phyloP scores from a whole-genome alignment of 2,113 vertebrate genomes.

The Nothoprocta pentlandii region DNA sequence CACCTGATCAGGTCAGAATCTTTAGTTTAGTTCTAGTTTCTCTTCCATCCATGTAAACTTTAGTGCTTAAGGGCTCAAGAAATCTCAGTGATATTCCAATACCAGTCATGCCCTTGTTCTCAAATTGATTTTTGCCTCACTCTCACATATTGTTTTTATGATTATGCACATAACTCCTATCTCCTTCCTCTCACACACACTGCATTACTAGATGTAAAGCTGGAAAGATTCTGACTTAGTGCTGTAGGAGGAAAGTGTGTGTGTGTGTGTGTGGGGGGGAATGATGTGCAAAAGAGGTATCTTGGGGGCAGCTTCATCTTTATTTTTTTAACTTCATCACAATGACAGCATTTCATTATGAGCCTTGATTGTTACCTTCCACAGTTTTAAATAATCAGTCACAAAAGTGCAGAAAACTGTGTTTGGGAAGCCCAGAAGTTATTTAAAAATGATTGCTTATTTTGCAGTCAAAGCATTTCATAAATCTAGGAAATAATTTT shows the following conservation, averaged over 20 bases:
- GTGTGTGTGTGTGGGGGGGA: neutral
- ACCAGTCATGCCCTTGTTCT: conserved; percentile 61
- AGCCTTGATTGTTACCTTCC: conserved; percentile 40
- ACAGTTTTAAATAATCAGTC: conserved; percentile 40
- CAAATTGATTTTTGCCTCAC: conserved; percentile 57
- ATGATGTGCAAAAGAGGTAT: neutral
- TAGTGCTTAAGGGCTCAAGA: conserved; percentile 36
- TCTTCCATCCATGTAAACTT: conserved; percentile 36
- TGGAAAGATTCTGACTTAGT: conserved; percentile 18
- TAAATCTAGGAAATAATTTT: conserved; percentile 62
- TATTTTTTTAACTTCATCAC: conserved; percentile 57
- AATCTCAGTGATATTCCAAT: neutral
- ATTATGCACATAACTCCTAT: conserved; percentile 10
- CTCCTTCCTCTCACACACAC: neutral
- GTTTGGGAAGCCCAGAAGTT: conserved; percentile 58
- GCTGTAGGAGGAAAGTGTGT: neutral
- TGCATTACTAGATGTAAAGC: conserved; percentile 29
- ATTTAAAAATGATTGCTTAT: conserved; percentile 40
- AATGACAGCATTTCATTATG: conserved; percentile 65
- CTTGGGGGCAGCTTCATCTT: conserved; percentile 33
- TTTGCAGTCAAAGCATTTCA: conserved; percentile 59
- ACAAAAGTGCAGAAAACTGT: conserved; percentile 61
- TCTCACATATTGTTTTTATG: conserved; percentile 56
- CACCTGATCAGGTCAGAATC: conserved; percentile 40
- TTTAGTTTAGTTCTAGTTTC: conserved; percentile 41